phyloP scores from a whole-genome alignment of 2,113 vertebrate genomes.

The Cinclus mexicanus region DNA sequence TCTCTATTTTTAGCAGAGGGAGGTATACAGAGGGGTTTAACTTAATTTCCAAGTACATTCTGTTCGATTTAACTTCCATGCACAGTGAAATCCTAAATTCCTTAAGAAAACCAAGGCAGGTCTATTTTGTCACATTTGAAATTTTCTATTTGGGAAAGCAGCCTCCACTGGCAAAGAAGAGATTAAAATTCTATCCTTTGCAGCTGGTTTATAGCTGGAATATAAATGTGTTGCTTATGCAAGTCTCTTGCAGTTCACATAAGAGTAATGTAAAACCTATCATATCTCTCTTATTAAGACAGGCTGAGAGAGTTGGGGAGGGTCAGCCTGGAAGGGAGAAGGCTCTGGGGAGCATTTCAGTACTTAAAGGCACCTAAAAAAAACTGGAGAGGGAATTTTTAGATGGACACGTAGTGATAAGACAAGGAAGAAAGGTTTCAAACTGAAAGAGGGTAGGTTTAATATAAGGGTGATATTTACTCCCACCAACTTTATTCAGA shows the following conservation, averaged over 20 bases:
- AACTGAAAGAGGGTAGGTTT: neutral
- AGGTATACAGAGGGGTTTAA: neutral
- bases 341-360: neutral
- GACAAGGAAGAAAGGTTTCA: neutral
- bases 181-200: slow-evolving; percentile 23
- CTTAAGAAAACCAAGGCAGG: neutral
- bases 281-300: neutral
- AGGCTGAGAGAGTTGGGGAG: neutral
- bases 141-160: neutral
- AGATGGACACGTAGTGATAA: neutral
- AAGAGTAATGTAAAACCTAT: neutral
- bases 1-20: neutral
- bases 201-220: neutral
- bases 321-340: neutral
- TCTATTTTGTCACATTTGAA: neutral
- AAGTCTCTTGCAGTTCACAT: neutral
- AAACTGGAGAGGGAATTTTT: neutral
- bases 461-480: neutral
- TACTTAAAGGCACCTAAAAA: neutral
- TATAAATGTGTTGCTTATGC: neutral
- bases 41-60: neutral
- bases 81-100: neutral
- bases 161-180: neutral
- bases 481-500: neutral
- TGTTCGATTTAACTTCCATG: neutral